These are phyloP conservation scores for Patella ulyssiponensis DNA, from an alignment of 2,888 invertebrate species.

Conservation along the genomic window DNA sequence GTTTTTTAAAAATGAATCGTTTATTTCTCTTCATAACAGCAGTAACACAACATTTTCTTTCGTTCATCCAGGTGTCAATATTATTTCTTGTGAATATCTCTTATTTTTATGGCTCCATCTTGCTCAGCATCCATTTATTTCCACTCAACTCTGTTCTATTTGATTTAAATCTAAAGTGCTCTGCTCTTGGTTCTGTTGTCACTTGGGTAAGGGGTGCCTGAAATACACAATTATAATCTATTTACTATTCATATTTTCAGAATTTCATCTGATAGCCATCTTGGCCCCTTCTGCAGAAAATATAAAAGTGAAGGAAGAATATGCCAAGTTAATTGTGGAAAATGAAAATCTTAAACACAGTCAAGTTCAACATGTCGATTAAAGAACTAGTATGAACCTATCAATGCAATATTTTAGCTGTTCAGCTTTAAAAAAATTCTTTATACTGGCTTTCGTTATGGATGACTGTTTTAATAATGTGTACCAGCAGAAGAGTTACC, in stretches of 20 bases:
- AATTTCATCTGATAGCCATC: neutral
- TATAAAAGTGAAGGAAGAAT: neutral
- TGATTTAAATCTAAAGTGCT: neutral
- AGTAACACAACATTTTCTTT: neutral
- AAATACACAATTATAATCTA: neutral
- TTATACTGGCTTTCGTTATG: neutral
- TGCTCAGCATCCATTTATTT: neutral
- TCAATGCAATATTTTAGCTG: neutral
- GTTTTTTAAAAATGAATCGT: neutral
- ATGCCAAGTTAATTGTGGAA: no score
- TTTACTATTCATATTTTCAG: neutral
- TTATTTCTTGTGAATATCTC: neutral
- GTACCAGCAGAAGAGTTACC: neutral
- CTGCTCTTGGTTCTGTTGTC: neutral
- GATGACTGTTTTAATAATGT: no score
- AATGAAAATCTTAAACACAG: neutral
- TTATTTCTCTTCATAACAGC: neutral
- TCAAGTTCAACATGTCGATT: neutral
- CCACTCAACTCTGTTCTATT: neutral
- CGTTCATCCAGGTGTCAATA: neutral
- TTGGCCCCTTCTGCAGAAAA: neutral
- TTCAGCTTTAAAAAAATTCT: neutral
- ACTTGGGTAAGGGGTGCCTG: neutral
- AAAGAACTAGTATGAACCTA: neutral
- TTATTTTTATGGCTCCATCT: neutral